A percentile compares a stretch with the other conserved stretches of the same genome.
Conservation (phyloP, 2,888 invertebrate species). For the Stenchaetothrips biformis region DNA sequence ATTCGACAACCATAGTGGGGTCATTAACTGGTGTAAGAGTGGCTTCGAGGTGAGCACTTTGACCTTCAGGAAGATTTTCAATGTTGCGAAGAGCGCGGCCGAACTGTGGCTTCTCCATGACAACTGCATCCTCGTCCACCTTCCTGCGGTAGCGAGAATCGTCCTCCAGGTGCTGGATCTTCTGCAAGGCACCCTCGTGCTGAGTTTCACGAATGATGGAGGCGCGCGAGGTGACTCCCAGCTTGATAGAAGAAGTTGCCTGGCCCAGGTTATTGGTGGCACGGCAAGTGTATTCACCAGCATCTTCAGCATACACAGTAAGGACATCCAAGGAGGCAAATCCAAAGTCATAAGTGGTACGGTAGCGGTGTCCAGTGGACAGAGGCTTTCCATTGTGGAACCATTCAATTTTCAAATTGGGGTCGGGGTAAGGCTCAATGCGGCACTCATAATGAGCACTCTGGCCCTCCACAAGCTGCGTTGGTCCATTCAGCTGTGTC, state of each 20-base stretch:
- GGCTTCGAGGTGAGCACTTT: constrained; percentile 86
- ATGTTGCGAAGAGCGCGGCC: constrained; percentile 80
- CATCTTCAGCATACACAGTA: constrained; percentile 89
- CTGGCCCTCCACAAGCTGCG: constrained; percentile 78
- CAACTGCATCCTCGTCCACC: constrained; percentile 65
- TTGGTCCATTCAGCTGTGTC: constrained; percentile 79
- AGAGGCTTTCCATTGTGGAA: constrained; percentile 87
- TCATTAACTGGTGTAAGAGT: constrained; percentile 96
- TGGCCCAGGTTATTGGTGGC: constrained; percentile 82
- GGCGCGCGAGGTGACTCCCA: constrained; percentile 75
- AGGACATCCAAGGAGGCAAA: constrained; percentile 94
- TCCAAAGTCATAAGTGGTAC: constrained; percentile 93
- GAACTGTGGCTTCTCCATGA: constrained; percentile 83
- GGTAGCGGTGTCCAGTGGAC: constrained; percentile 82
- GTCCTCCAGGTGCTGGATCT: constrained; percentile 88
- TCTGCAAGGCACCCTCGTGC: constrained; percentile 86
- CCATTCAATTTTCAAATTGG: constrained; percentile 86
- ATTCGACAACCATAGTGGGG: constrained; percentile 97
- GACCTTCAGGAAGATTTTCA: constrained; percentile 78
- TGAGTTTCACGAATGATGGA: constrained; percentile 85
- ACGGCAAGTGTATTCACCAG: constrained; percentile 84
- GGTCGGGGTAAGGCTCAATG: constrained; percentile 87
- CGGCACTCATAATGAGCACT: constrained; percentile 90
- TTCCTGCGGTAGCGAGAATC: constrained; percentile 70
- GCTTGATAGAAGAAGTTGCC: constrained; percentile 72